Conservation (phyloP, 2,888 invertebrate genomes). For the Trichacis sp. region DNA sequence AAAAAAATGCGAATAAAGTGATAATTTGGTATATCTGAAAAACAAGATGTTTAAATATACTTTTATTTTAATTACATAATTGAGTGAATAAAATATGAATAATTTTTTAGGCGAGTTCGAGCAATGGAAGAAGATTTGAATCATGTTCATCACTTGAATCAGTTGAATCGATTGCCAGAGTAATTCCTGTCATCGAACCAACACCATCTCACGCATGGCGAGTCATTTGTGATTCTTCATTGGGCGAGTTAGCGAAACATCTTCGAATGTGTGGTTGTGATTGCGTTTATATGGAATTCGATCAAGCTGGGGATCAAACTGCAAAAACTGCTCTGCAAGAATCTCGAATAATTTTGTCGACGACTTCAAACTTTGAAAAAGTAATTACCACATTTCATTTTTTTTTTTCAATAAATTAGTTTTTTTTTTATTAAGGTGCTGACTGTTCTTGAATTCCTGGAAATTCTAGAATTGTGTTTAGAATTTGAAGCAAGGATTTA, state of each 20-base stretch:
- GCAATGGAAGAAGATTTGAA: no score
- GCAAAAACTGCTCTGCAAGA: constrained; percentile 71
- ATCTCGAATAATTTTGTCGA: constrained; percentile 72
- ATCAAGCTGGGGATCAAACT: constrained; percentile 71
- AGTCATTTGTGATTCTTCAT: constrained; percentile 75
- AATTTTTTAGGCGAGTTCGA: neutral
- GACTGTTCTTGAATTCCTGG: no score
- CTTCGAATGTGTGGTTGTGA: constrained; percentile 77
- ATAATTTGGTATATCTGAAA: no score
- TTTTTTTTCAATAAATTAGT: neutral
- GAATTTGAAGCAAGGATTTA: no score
- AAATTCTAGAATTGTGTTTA: no score
- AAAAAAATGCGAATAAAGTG: no score
- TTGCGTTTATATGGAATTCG: constrained; percentile 71
- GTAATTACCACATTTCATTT: neutral
- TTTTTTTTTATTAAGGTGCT: no score
- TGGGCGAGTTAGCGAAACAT: constrained; percentile 74
- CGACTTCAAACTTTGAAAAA: neutral
- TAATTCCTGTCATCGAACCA: neutral
- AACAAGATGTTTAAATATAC: no score
- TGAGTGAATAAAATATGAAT: no score
- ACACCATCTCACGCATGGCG: constrained; percentile 48
- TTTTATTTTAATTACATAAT: no score
- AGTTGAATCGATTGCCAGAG: neutral
- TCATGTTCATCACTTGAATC: neutral